Evolutionary conservation across 2,888 invertebrate genomes (phyloP), one percentile per base, ranked within the genome.

Genomic region (Xiphydria camelus): DNA sequence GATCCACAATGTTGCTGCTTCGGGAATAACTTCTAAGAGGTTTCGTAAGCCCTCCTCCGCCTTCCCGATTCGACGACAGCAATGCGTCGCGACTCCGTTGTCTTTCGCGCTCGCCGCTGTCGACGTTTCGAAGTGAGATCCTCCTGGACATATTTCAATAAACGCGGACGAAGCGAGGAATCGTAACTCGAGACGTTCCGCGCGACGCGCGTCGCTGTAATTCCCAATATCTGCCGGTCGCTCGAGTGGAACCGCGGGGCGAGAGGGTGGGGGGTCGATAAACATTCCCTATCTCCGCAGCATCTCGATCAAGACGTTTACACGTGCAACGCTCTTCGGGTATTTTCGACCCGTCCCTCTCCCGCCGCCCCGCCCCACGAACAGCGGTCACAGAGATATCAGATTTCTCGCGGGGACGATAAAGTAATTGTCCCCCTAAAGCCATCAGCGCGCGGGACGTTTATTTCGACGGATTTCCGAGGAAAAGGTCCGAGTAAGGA

Each of bases 11-110:
- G 29, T 36, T 21, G 47, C 41, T 39, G 49, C 37, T 50, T n/a
- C 37, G 50, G 36, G 46, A 47, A 61, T 59, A 57, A 64, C 61
- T 62, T 63, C 59, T 57, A 47, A 44, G 56, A 57, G 55, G 50
- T 52, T 23, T 35, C 44, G 49, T 50, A n/a, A n/a, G n/a, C n/a
- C n/a, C n/a, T n/a, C n/a, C n/a, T n/a, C n/a, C n/a, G n/a, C n/a
- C n/a, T n/a, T n/a, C n/a, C n/a, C n/a, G n/a, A n/a, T n/a, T n/a
- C n/a, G n/a, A n/a, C n/a, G n/a, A n/a, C n/a, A n/a, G n/a, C n/a
- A n/a, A n/a, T n/a, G n/a, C n/a, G n/a, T n/a, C n/a, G n/a, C n/a
- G n/a, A n/a, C n/a, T n/a, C n/a, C n/a, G n/a, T n/a, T n/a, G n/a
- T n/a, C n/a, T n/a, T n/a, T n/a, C n/a, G n/a, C n/a, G n/a, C n/a